Percentiles rank a stretch among this genome's conserved stretches.
Evolutionary conservation across 2,113 vertebrate genomes (phyloP).

Genomic region (Morone chrysops): DNA sequence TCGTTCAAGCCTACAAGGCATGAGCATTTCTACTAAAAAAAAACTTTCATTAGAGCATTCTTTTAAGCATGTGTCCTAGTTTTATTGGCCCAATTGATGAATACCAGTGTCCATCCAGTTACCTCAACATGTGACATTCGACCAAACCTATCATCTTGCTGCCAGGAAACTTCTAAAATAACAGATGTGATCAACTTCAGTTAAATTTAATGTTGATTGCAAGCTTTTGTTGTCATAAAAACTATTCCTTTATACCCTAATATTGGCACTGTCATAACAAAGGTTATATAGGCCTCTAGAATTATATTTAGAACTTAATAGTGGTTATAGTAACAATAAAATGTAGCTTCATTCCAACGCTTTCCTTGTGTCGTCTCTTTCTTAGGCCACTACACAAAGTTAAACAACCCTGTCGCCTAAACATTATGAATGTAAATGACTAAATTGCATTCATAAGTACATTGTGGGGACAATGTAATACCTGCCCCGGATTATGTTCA

Average conservation of each 20-base stretch:
- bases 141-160: neutral
- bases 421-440: too few relatives aligned
- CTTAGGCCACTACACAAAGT: neutral
- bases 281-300: neutral
- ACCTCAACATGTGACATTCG: constrained; percentile 19
- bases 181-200: neutral
- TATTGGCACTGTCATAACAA: constrained; percentile 9
- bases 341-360: neutral
- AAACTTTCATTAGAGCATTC: neutral
- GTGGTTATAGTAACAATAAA: too few relatives aligned
- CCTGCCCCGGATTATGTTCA: too few relatives aligned
- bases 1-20: neutral
- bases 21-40: neutral
- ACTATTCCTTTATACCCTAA: neutral
- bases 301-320: too few relatives aligned
- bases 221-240: constrained; percentile 5
- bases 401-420: too few relatives aligned
- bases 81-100: constrained; percentile 3
- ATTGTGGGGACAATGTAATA: too few relatives aligned
- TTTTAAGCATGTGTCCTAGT: neutral
- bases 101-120: constrained; percentile 22
- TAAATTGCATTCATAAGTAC: too few relatives aligned
- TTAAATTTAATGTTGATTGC: neutral
- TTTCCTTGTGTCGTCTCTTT: neutral
- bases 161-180: constrained; percentile 38